phyloP scores from a whole-genome alignment of 1,140 invertebrate species.

The Zaprionus nigranus region DNA sequence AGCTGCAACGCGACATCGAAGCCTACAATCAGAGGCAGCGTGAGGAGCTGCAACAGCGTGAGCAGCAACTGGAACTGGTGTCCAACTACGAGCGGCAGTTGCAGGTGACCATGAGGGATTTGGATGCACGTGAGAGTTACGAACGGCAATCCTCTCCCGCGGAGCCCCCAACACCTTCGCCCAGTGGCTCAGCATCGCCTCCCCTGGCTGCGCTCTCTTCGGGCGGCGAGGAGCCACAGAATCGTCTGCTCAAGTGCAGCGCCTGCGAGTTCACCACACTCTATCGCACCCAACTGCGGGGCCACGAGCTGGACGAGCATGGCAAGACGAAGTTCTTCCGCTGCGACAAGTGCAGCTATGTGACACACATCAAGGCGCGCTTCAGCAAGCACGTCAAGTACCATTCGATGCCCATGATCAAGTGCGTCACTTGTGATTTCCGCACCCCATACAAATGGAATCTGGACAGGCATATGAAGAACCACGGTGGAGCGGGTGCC shows the following conservation, averaged over 20 bases:
- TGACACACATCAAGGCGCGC: conserved; percentile 94
- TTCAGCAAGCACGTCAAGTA: conserved; percentile 98
- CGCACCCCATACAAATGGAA: conserved; percentile 91
- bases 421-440: conserved; percentile 96
- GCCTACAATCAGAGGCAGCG: conserved; percentile 74
- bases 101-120: conserved; percentile 62
- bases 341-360: conserved; percentile 95
- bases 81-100: conserved; percentile 70
- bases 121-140: conserved; percentile 51
- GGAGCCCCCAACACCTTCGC: conserved; percentile 70
- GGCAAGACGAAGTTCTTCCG: conserved; percentile 90
- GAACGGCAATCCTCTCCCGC: conserved; percentile 52
- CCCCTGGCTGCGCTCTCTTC: conserved; percentile 49
- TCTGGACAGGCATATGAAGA: conserved; percentile 95
- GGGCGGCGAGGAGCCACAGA: conserved; percentile 74
- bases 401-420: conserved; percentile 96
- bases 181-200: conserved; percentile 71
- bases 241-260: conserved; percentile 85
- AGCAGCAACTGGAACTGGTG: conserved; percentile 64
- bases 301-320: conserved; percentile 87
- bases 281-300: conserved; percentile 84
- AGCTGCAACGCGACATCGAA: conserved; percentile 74
- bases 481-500: conserved; percentile 92
- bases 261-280: conserved; percentile 85
- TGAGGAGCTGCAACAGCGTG: conserved; percentile 65